These are phyloP conservation scores for Zaprionus bogoriensis DNA, from an alignment of 2,888 invertebrate species.

Conservation along the genomic window DNA sequence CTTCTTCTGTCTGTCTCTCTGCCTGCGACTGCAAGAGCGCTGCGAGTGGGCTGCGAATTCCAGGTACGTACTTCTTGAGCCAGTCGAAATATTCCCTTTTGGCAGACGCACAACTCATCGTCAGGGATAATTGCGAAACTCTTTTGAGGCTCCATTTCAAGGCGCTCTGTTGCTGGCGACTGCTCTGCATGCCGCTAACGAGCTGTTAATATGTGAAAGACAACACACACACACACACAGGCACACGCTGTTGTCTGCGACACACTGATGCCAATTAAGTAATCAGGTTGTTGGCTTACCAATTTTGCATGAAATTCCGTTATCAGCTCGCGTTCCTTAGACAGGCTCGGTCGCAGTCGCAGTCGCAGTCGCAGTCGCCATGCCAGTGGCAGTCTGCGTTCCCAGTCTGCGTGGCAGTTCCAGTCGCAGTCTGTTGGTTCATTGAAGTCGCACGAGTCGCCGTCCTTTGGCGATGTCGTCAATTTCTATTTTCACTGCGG, in stretches of 20 bases:
- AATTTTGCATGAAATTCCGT: slow-evolving; percentile 75
- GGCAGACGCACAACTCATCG: too few species aligned
- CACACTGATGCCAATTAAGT: slow-evolving; percentile 58
- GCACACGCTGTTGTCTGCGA: neutral
- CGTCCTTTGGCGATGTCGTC: slow-evolving; percentile 65
- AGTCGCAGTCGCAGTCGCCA: neutral
- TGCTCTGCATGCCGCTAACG: slow-evolving; percentile 38
- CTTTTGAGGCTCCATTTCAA: slow-evolving; percentile 29
- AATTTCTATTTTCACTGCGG: slow-evolving; percentile 74
- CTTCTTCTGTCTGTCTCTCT: too few species aligned
- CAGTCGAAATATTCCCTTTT: neutral
- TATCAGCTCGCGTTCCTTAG: slow-evolving; percentile 64
- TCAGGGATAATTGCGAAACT: slow-evolving; percentile 45
- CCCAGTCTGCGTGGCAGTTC: slow-evolving; percentile 10
- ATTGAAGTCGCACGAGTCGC: too few species aligned
- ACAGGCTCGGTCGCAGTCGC: slow-evolving; percentile 1
- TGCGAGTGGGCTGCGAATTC: too few species aligned
- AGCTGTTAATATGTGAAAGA: slow-evolving; percentile 44
- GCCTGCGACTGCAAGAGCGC: too few species aligned
- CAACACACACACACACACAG: slow-evolving; percentile 2
- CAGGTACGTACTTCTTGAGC: neutral
- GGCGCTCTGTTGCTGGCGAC: slow-evolving; percentile 41
- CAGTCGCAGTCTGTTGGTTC: slow-evolving; percentile 31
- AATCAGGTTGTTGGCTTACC: slow-evolving; percentile 77
- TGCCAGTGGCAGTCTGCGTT: neutral